A percentile compares a stretch with the other conserved stretches of the same genome.
Conservation (phyloP, 2,888 invertebrate species). For the Drosophila monieri region DNA sequence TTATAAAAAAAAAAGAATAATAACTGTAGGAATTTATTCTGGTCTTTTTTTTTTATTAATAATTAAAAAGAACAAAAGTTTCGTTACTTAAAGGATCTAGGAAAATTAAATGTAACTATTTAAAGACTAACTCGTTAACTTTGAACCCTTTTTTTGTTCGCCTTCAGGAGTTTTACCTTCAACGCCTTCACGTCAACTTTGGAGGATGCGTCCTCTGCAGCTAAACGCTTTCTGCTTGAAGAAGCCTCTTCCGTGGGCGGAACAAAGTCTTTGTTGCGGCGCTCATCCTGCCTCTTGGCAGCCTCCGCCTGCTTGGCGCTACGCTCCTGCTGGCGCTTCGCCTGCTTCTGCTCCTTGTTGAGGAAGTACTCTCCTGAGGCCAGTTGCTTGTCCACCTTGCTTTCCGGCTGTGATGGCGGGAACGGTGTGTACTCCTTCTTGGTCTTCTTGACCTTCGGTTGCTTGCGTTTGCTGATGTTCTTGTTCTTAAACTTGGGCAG, state of each 20-base stretch:
- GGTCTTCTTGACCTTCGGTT: conserved; percentile 93
- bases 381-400: conserved; percentile 96
- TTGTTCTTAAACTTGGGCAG: conserved; percentile 96
- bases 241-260: conserved; percentile 88
- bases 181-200: conserved; percentile 88
- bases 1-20: no score
- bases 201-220: conserved; percentile 42
- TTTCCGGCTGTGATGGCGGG: conserved; percentile 96
- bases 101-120: conserved; percentile 42
- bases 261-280: conserved; percentile 91
- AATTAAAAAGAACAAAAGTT: no score
- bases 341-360: conserved; percentile 91
- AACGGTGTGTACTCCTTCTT: conserved; percentile 99
- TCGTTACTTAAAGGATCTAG: conserved; percentile 1
- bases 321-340: conserved; percentile 89
- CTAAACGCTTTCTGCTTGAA: conserved; percentile 53
- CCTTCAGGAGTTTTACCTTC: conserved; percentile 91
- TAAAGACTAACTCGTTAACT: conserved; percentile 42
- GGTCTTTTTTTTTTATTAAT: no score
- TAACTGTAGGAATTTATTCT: no score
- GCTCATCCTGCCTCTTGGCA: conserved; percentile 89
- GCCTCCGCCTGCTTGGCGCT: conserved; percentile 91
- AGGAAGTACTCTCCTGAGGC: conserved; percentile 99
- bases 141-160: conserved; percentile 85
- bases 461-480: conserved; percentile 94